Evolutionary conservation across 1,140 invertebrate species (phyloP), one percentile per base, ranked within the genome.

Genomic region (Leptinotarsa undecemlineata): DNA sequence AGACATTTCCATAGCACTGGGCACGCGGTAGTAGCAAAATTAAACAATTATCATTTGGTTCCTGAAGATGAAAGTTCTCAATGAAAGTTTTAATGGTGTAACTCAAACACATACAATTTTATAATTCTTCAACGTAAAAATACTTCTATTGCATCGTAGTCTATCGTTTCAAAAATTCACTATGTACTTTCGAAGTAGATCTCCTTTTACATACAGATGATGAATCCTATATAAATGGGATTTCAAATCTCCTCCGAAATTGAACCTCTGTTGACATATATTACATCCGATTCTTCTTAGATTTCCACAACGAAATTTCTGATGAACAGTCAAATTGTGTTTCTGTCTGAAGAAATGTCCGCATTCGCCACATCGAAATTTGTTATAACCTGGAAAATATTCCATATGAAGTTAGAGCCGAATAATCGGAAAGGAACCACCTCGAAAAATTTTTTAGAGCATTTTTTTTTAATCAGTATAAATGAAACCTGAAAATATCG

Each of bases 271-370:
- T 64, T 17, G 14, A 64, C 62, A 64, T 23, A 64, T 19, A 15
- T 26, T 64, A 20, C 62, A 64, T 19, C 20, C 23, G 20, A 64
- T 23, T 64, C 62, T 64, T 64, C 62, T 64, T 21, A 64, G 20
- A 64, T 90, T 89, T 17, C 86, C 81, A 77, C 87, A 84, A 76
- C 87, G 78, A 63, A 76, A 79, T 75, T 89, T 90, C 75, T 88
- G 87, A 78, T 92, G 91, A 8, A 48, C 26, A 11, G 1, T 63
- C 42, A 79, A 85, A n/a, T 85, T 85, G 71, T 84, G 86, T 78
- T 87, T 87, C 75, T 86, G 85, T 48, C 75, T 75, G 61, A 76
- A 79, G 14, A 14, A 26, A 63, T 67, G 60, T 57, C 60, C 48
- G 42, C 77, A 78, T 73, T 74, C 72, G 19, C 13, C 8, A 62